Percentiles rank a stretch among this genome's conserved stretches.
These are phyloP conservation scores for Aleadryas rufinucha DNA, from an alignment of 2,113 vertebrate species.

Conservation along the genomic window DNA sequence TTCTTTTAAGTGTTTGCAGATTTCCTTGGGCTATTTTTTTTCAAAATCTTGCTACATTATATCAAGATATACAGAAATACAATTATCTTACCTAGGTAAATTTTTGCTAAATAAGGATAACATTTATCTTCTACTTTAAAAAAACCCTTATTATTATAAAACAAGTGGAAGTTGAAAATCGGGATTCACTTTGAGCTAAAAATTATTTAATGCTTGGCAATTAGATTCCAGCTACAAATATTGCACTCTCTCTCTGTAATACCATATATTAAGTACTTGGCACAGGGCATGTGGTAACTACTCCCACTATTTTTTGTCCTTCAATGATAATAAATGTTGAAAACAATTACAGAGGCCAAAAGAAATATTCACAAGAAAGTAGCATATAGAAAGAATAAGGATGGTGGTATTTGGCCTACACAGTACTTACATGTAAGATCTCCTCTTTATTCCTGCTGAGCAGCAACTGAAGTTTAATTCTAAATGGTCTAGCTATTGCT, in stretches of 20 bases:
- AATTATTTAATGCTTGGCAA: background rate
- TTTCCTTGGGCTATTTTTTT: background rate
- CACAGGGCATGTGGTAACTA: background rate
- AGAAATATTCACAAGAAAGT: background rate
- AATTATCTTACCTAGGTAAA: background rate
- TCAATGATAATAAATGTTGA: background rate
- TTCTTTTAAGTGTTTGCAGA: background rate
- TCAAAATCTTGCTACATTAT: background rate
- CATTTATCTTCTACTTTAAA: background rate
- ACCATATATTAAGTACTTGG: background rate
- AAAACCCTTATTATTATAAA: background rate
- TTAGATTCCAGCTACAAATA: background rate
- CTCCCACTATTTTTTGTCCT: background rate
- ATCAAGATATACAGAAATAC: background rate
- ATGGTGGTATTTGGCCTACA: background rate
- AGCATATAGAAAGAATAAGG: background rate
- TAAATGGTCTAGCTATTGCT: background rate
- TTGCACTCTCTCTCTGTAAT: background rate
- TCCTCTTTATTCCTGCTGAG: background rate
- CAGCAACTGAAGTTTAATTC: background rate
- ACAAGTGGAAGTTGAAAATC: background rate
- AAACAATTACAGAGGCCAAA: background rate
- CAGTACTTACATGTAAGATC: background rate
- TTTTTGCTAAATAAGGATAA: background rate
- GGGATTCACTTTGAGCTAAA: background rate